Conservation (phyloP, 1,140 invertebrate species). For the Zaprionus ghesquierei region DNA sequence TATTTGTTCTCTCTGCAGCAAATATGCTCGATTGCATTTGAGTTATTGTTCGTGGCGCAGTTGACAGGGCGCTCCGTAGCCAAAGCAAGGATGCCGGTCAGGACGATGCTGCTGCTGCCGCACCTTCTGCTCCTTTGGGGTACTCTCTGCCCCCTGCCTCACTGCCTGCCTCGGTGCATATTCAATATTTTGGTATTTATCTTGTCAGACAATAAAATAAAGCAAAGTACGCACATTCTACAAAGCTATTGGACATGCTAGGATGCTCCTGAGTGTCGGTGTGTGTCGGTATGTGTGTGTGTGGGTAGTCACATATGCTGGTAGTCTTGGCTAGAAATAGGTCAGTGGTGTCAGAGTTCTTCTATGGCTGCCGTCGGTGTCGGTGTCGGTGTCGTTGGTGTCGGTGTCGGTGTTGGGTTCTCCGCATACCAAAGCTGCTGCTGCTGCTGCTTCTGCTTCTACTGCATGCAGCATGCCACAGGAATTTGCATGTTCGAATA, state of each 20-base stretch:
- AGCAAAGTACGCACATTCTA: conserved; percentile 61
- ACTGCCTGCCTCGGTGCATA: conserved; percentile 42
- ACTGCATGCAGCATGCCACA: conserved; percentile 42
- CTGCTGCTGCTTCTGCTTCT: not conserved
- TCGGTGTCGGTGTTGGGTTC: conserved; percentile 25
- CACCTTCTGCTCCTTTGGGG: not conserved
- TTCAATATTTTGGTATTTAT: conserved; percentile 81
- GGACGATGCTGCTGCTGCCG: not conserved
- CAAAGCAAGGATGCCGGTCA: conserved; percentile 10
- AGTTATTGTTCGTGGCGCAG: conserved; percentile 68
- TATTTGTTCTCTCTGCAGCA: conserved; percentile 58
- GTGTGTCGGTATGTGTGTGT: not conserved
- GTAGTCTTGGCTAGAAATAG: conserved; percentile 31
- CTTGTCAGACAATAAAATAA: conserved; percentile 80
- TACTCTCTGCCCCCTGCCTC: no score
- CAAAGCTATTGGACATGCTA: conserved; percentile 26
- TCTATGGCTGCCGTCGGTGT: not conserved
- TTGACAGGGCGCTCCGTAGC: conserved; percentile 43
- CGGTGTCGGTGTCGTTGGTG: conserved; percentile 17
- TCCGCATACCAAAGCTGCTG: conserved; percentile 32
- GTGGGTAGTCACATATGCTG: conserved; percentile 16
- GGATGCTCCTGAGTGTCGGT: not conserved
- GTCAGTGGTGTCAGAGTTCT: conserved; percentile 56
- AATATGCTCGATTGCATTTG: conserved; percentile 79
- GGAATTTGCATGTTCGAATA: conserved; percentile 72